These are phyloP conservation scores for Pristionchus exspectatus DNA, from an alignment of 2,888 invertebrate genomes.

Conservation along the genomic window DNA sequence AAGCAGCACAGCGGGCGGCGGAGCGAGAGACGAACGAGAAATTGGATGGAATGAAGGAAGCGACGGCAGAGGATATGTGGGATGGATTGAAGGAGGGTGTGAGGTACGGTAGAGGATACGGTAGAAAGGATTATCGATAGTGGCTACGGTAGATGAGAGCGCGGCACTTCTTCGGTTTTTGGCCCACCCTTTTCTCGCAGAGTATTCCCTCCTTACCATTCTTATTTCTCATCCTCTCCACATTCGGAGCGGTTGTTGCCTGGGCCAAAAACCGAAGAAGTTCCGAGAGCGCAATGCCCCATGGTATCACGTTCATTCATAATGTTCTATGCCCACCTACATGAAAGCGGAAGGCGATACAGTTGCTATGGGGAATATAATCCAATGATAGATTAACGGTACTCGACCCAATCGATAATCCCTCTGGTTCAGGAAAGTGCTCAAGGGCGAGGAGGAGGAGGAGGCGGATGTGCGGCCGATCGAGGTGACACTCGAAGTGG, in stretches of 20 bases:
- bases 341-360: not conserved
- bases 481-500: conserved; percentile 81
- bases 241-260: too few relatives aligned
- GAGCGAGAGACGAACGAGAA: not conserved
- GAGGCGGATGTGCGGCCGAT: conserved; percentile 86
- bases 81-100: conserved; percentile 56
- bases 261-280: too few relatives aligned
- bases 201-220: too few relatives aligned
- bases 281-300: too few relatives aligned
- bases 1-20: not conserved
- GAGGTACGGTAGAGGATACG: not conserved
- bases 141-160: not conserved
- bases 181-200: too few relatives aligned
- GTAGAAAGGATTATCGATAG: not conserved
- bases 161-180: too few relatives aligned
- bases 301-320: not conserved
- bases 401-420: not conserved
- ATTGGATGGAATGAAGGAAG: conserved; percentile 56
- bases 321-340: not conserved
- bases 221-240: too few relatives aligned
- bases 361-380: not conserved
- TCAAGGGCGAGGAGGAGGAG: conserved; percentile 80
- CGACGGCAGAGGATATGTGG: conserved; percentile 59
- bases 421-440: conserved; percentile 74
- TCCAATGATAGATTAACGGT: not conserved